Evolutionary conservation across 1,140 invertebrate genomes (phyloP).

Genomic region (Drosophila pectinifera): DNA sequence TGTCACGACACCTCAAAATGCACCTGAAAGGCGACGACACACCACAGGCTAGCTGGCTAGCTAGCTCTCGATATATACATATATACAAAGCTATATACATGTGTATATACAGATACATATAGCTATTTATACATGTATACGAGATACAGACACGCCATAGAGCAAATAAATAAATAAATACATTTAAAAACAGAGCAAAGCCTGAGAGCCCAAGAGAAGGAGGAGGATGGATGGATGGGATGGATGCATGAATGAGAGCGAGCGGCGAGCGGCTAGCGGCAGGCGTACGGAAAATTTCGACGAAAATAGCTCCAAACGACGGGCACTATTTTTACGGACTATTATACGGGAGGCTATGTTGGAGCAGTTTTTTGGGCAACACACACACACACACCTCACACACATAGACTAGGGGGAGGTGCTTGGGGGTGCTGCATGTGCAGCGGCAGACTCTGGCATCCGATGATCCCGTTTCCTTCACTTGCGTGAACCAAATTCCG

Average conservation of each 20-base stretch:
- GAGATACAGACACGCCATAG: constrained; percentile 43
- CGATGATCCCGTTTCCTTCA: constrained; percentile 48
- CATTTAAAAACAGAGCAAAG: constrained; percentile 57
- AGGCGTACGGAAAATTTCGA: constrained; percentile 78
- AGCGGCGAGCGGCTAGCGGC: constrained; percentile 64
- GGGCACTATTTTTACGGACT: constrained; percentile 77
- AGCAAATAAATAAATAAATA: constrained; percentile 77
- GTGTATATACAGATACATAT: constrained; percentile 28
- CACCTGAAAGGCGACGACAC: constrained; percentile 64
- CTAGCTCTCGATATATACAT: constrained; percentile 7
- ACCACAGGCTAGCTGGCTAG: constrained; percentile 2
- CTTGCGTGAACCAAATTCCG: constrained; percentile 50
- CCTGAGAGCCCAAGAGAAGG: constrained; percentile 6
- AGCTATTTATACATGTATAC: constrained; percentile 29
- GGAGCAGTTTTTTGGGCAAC: constrained; percentile 62
- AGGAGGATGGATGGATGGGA: constrained; percentile 9
- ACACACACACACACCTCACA: constrained; percentile 24
- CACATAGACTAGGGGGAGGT: neutral
- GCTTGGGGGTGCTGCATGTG: constrained; percentile 30
- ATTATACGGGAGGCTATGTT: constrained; percentile 61
- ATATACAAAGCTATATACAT: constrained; percentile 2
- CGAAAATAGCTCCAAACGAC: constrained; percentile 74
- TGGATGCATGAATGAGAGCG: constrained; percentile 74
- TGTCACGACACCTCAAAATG: constrained; percentile 83
- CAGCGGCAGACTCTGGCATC: constrained; percentile 35